phyloP scores from a whole-genome alignment of 1,140 invertebrate genomes.

The Neotoxoptera formosana region DNA sequence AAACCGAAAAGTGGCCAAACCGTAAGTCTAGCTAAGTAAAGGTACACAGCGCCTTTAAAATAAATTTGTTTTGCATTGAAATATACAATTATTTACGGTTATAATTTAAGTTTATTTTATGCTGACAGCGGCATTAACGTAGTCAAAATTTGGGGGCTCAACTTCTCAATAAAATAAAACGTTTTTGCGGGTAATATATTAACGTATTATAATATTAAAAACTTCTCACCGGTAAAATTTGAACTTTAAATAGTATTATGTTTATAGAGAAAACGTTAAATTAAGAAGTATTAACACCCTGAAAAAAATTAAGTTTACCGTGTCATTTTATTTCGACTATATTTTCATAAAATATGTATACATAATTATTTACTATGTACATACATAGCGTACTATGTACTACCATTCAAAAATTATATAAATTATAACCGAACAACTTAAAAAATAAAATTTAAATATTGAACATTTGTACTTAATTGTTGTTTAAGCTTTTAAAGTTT shows the following conservation, averaged over 20 bases:
- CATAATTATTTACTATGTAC: neutral
- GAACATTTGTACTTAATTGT: neutral
- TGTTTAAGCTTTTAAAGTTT: neutral
- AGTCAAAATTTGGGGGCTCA: neutral
- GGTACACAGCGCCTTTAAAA: neutral
- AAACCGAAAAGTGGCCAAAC: neutral
- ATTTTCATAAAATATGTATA: neutral
- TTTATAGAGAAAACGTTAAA: neutral
- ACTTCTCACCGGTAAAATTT: neutral
- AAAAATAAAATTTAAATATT: neutral
- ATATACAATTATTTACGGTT: neutral
- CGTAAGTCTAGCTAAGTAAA: neutral
- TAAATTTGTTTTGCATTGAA: neutral
- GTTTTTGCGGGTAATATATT: neutral
- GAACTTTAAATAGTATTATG: neutral
- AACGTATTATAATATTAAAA: neutral
- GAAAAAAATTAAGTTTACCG: neutral
- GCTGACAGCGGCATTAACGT: neutral
- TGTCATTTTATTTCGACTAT: neutral
- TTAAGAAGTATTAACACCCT: neutral
- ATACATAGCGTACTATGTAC: too few relatives aligned
- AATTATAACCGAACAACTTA: neutral
- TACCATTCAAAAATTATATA: neutral
- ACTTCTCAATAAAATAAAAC: neutral
- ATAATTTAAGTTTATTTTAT: slow-evolving; percentile 4